Evolutionary conservation across 2,888 invertebrate genomes (phyloP).

Genomic region (Parelbella ahira): DNA sequence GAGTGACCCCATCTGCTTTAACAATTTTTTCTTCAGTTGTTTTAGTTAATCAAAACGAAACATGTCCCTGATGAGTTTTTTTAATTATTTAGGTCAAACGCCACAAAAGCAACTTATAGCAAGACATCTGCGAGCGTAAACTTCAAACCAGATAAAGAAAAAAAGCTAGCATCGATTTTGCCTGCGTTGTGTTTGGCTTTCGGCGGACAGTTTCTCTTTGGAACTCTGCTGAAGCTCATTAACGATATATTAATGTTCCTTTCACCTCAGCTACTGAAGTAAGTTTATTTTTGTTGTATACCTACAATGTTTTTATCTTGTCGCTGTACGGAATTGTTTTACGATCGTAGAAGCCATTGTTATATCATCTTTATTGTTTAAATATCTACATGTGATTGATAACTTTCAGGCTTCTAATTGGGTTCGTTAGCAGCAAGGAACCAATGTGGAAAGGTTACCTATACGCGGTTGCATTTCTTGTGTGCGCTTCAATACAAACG

Average conservation of each 20-base stretch:
- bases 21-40: too few relatives aligned
- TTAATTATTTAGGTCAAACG: slow-evolving; percentile 49
- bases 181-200: slow-evolving; percentile 92
- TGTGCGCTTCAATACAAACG: slow-evolving; percentile 89
- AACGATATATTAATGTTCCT: slow-evolving; percentile 93
- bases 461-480: slow-evolving; percentile 87
- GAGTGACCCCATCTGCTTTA: too few relatives aligned
- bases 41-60: too few relatives aligned
- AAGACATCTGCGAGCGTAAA: slow-evolving; percentile 86
- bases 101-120: slow-evolving; percentile 83
- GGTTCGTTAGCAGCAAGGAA: slow-evolving; percentile 82
- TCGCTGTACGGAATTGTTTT: too few relatives aligned
- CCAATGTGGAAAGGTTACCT: slow-evolving; percentile 93
- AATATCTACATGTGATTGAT: background rate
- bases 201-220: slow-evolving; percentile 92
- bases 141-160: slow-evolving; percentile 84
- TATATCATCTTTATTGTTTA: too few relatives aligned
- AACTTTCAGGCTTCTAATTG: slow-evolving; percentile 84
- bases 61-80: too few relatives aligned
- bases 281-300: slow-evolving; percentile 40
- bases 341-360: too few relatives aligned
- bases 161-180: slow-evolving; percentile 89
- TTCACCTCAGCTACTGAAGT: slow-evolving; percentile 94
- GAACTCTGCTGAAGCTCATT: slow-evolving; percentile 89
- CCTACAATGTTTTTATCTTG: too few relatives aligned